A percentile compares a stretch with the other conserved stretches of the same genome.
Conservation (phyloP, 2,888 invertebrate species). For the Apodemia mormo region DNA sequence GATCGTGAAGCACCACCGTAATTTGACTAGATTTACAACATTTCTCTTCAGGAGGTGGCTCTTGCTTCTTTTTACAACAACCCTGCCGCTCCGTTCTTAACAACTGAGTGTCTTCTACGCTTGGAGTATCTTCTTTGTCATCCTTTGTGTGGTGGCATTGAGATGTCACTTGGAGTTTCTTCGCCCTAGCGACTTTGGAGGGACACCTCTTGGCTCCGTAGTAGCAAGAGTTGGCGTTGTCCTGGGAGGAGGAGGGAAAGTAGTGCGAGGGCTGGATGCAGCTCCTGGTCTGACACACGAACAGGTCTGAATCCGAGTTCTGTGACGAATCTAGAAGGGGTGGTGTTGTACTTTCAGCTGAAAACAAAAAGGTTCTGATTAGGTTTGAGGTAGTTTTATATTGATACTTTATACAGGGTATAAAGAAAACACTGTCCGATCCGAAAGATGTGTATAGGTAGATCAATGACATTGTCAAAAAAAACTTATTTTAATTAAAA, state of each 20-base stretch:
- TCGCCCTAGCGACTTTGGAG: conserved; percentile 63
- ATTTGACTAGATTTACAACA: conserved; percentile 45
- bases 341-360: conserved; percentile 71
- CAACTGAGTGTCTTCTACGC: conserved; percentile 63
- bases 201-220: conserved; percentile 70
- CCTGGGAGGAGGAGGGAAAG: conserved; percentile 56
- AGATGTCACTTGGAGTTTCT: conserved; percentile 44
- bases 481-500: no score
- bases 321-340: conserved; percentile 61
- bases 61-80: conserved; percentile 57
- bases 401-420: no score
- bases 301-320: conserved; percentile 64
- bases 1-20: conserved; percentile 39
- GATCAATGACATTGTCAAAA: no score
- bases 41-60: conserved; percentile 50
- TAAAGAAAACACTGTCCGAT: no score
- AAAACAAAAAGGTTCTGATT: conserved; percentile 30
- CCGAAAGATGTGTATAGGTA: no score
- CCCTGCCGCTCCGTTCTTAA: conserved; percentile 56
- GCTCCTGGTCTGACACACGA: conserved; percentile 67
- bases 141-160: conserved; percentile 49
- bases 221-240: conserved; percentile 53
- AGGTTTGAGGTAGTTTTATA: not conserved
- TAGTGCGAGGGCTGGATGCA: conserved; percentile 74
- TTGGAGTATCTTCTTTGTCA: conserved; percentile 63